Evolutionary conservation across 2,113 vertebrate species (phyloP).

Genomic region (Odontesthes bonariensis): DNA sequence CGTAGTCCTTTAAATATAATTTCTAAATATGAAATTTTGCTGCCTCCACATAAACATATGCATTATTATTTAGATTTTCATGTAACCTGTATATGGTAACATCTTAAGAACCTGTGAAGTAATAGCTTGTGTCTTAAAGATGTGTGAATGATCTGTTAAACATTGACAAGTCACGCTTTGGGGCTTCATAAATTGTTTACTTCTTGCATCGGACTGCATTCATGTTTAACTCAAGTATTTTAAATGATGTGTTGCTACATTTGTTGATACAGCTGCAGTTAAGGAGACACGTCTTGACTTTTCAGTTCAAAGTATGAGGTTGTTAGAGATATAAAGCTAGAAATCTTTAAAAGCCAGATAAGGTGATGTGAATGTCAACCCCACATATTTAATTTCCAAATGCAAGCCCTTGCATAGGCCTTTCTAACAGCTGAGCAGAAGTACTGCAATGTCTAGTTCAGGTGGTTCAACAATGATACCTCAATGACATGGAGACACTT

Average conservation of each 20-base stretch:
- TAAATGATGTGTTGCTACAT: slow-evolving; percentile 33
- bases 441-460: too few species aligned
- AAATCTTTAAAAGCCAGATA: not conserved
- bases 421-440: not conserved
- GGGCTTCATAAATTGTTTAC: slow-evolving; percentile 47
- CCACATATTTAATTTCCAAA: not conserved
- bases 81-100: not conserved
- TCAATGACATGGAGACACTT: too few species aligned
- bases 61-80: not conserved
- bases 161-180: slow-evolving; percentile 32
- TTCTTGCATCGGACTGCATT: slow-evolving; percentile 28
- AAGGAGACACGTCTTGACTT: not conserved
- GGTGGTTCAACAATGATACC: too few species aligned
- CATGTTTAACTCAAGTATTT: slow-evolving; percentile 40
- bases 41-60: not conserved
- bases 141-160: slow-evolving; percentile 32
- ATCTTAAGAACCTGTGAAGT: not conserved
- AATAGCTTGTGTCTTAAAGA: slow-evolving; percentile 3
- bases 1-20: not conserved
- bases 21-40: not conserved
- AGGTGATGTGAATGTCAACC: not conserved
- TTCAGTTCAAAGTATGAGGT: not conserved
- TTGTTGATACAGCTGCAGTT: slow-evolving; percentile 26
- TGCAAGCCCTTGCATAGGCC: rapidly evolving
- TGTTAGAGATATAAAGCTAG: not conserved